Evolutionary conservation across 2,797 vertebrate species (phyloP), one percentile per base, ranked within the genome.

Genomic region (Iguana delicatissima): DNA sequence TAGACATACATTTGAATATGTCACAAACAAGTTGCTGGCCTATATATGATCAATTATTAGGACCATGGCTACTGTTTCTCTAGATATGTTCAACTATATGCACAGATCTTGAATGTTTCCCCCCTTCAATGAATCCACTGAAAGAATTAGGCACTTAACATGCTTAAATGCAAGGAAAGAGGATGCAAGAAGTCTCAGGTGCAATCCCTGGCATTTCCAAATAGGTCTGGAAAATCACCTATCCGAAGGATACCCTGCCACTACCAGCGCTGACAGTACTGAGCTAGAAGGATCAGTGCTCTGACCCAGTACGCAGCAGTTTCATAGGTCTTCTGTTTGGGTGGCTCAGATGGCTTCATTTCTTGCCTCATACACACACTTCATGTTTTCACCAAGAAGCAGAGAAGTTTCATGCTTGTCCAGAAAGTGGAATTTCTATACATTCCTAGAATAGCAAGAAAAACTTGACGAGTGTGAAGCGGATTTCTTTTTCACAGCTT

Each of bases 361-460:
- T 9, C 6, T 89, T 72, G 87, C 91, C 92, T 89, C 90, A 86
- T 87, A 7, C 50, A 87, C 84, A 81, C 69, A 81, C 89, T 42
- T 94, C 80, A 87, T 84, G 92, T 92, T 88, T 88, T 84, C 59
- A 12, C 59, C 59, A 84, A 92, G 91, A 86, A 77, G 84, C 89
- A 88, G 88, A 35, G 2, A 3, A n/a, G 1, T 92, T 92, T 80
- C 10, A 91, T 91, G 38, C 9, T n/a, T 3, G 0, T 0, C 3
- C 85, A 46, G 38, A 79, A 92, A 84, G 24, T 26, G 26, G 89
- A n/a, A 1, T 80, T 86, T 87, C 82, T 84, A 59, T 32, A 59
- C 35, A 50, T 50, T 93, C 24, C n/a, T 16, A 32, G 62, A 87
- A 91, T 10, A 89, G 72, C 57, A 38, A 90, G 80, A 0, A 14